phyloP scores from a whole-genome alignment of 2,888 invertebrate genomes.

The Phymatocera aterrima region DNA sequence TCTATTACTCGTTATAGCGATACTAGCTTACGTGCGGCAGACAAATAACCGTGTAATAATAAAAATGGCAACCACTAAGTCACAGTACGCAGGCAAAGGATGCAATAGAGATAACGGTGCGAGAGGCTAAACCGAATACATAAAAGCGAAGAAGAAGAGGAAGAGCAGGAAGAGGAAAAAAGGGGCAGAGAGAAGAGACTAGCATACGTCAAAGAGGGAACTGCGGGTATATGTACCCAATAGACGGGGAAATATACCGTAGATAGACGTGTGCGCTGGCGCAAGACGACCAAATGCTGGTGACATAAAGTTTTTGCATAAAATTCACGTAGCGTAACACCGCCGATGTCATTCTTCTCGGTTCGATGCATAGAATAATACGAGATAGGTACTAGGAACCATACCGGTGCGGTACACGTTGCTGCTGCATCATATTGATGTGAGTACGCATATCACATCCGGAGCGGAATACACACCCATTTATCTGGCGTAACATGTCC shows the following conservation, averaged over 20 bases:
- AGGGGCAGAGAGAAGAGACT: background rate
- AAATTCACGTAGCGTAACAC: constrained; percentile 10
- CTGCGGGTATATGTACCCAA: too few relatives aligned
- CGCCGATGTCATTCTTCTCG: constrained; percentile 9
- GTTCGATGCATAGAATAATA: background rate
- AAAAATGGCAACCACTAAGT: background rate
- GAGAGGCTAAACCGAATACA: background rate
- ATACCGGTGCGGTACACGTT: background rate
- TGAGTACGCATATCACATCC: background rate
- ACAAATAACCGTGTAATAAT: background rate
- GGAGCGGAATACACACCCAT: background rate
- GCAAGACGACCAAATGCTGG: background rate
- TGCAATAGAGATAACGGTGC: background rate
- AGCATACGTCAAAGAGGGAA: background rate
- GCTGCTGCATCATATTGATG: background rate
- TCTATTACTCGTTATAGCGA: too few relatives aligned
- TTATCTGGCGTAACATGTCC: too few relatives aligned
- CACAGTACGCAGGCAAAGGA: background rate
- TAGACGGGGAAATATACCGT: background rate
- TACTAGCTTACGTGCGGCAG: too few relatives aligned
- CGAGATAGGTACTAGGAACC: too few relatives aligned
- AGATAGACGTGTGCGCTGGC: background rate
- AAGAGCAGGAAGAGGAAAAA: background rate
- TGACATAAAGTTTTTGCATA: constrained; percentile 11
- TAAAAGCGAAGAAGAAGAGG: background rate